Evolutionary conservation across 2,113 vertebrate genomes (phyloP).

Genomic region (Neofelis nebulosa): DNA sequence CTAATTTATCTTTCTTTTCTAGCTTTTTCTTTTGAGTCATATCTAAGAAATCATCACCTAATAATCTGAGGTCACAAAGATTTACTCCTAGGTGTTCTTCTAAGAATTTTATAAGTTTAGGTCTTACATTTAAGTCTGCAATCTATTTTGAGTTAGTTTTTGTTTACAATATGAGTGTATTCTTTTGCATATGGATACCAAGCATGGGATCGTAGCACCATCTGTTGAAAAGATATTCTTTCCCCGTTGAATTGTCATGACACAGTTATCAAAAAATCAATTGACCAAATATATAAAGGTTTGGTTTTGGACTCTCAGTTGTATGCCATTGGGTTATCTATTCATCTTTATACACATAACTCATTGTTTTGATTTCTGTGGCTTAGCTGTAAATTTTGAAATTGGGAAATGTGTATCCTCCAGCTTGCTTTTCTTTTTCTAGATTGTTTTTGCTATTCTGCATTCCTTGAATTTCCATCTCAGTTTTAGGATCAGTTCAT

Average conservation of each 20-base stretch:
- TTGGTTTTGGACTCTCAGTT: not conserved
- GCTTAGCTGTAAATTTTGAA: not conserved
- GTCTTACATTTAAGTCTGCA: not conserved
- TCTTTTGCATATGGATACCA: not conserved
- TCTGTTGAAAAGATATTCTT: not conserved
- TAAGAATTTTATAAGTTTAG: not conserved
- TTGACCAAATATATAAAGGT: not conserved
- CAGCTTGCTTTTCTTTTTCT: not conserved
- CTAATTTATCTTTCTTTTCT: not conserved
- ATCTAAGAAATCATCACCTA: not conserved
- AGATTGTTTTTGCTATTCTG: not conserved
- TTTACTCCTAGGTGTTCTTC: not conserved
- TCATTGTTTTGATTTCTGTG: not conserved
- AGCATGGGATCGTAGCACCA: not conserved
- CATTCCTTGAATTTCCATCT: not conserved
- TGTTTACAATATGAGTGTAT: not conserved
- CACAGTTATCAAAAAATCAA: not conserved
- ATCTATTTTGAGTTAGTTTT: not conserved
- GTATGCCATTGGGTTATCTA: not conserved
- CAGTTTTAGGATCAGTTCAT: not conserved
- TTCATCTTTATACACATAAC: not conserved
- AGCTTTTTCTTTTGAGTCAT: not conserved
- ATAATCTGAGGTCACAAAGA: not conserved
- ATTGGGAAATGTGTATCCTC: not conserved
- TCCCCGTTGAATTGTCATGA: not conserved